These are phyloP conservation scores for Macaria notata DNA, from an alignment of 2,888 invertebrate species.

Conservation along the genomic window DNA sequence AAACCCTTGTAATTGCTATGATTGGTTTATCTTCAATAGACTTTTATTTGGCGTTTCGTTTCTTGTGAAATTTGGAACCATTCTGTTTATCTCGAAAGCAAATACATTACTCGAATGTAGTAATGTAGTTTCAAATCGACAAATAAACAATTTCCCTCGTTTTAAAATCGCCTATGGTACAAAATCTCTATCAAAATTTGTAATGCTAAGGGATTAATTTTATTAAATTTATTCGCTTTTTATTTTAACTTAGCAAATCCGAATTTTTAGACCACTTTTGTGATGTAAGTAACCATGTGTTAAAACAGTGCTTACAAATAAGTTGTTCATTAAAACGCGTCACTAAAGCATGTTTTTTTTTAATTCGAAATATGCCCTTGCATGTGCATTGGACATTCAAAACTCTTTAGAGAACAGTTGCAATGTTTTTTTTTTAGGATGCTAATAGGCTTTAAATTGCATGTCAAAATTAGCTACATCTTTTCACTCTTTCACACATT, in stretches of 20 bases:
- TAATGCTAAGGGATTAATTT: conserved; percentile 39
- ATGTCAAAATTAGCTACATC: too few relatives aligned
- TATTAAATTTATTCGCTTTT: conserved; percentile 27
- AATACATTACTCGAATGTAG: not conserved
- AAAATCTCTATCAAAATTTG: conserved; percentile 22
- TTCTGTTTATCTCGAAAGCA: too few relatives aligned
- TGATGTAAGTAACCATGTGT: conserved; percentile 24
- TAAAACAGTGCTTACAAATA: conserved; percentile 21
- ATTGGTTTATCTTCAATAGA: too few relatives aligned
- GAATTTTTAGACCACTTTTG: conserved; percentile 12
- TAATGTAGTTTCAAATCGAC: not conserved
- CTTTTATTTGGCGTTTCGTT: too few relatives aligned
- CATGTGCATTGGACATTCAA: not conserved
- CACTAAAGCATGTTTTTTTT: conserved; percentile 17
- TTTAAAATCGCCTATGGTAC: conserved; percentile 6
- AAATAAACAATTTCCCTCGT: not conserved
- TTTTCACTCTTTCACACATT: too few relatives aligned
- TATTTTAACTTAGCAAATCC: conserved; percentile 30
- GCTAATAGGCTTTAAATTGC: too few relatives aligned
- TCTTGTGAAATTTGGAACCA: too few relatives aligned
- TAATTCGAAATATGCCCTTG: not conserved
- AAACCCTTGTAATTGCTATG: too few relatives aligned
- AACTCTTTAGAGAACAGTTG: not conserved
- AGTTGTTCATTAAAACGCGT: not conserved
- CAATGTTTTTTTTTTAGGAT: too few relatives aligned